A percentile compares a stretch with the other conserved stretches of the same genome.
phyloP scores from a whole-genome alignment of 2,888 invertebrate species.

The Thecocarcelia acutangulata region DNA sequence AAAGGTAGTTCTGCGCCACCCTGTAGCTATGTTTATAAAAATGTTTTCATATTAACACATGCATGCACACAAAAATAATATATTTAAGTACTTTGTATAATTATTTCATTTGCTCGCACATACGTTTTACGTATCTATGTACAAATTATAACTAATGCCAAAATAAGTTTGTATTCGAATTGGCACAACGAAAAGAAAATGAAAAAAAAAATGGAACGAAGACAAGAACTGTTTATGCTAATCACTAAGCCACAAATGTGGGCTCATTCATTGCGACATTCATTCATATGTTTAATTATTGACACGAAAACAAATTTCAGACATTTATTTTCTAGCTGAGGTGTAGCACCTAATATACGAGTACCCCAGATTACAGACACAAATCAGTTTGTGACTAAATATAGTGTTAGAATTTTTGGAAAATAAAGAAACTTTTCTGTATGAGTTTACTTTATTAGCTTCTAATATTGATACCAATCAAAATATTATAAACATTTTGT shows the following conservation, averaged over 20 bases:
- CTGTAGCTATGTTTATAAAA: neutral
- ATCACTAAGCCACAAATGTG: constrained; percentile 58
- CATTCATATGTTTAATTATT: constrained; percentile 25
- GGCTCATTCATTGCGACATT: constrained; percentile 36
- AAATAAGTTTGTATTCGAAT: constrained; percentile 50
- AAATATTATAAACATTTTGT: too few species aligned
- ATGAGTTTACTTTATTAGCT: too few species aligned
- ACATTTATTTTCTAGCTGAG: neutral
- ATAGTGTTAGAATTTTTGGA: neutral
- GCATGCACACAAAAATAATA: neutral
- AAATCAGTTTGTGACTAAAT: too few species aligned
- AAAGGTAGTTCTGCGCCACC: too few species aligned
- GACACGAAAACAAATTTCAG: constrained; percentile 32
- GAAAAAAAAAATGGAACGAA: constrained; percentile 8
- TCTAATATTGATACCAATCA: too few species aligned
- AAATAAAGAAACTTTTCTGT: too few species aligned
- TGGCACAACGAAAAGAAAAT: neutral
- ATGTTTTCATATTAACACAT: neutral
- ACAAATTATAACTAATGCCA: constrained; percentile 34
- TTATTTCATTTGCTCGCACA: constrained; percentile 4
- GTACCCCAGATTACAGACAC: too few species aligned
- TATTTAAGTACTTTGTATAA: constrained; percentile 33
- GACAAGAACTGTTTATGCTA: constrained; percentile 54
- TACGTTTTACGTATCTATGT: too few species aligned
- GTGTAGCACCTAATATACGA: constrained; percentile 1